Conservation (phyloP, 35 echinoderm and acorn worm species). For the Lytechinus pictus region DNA sequence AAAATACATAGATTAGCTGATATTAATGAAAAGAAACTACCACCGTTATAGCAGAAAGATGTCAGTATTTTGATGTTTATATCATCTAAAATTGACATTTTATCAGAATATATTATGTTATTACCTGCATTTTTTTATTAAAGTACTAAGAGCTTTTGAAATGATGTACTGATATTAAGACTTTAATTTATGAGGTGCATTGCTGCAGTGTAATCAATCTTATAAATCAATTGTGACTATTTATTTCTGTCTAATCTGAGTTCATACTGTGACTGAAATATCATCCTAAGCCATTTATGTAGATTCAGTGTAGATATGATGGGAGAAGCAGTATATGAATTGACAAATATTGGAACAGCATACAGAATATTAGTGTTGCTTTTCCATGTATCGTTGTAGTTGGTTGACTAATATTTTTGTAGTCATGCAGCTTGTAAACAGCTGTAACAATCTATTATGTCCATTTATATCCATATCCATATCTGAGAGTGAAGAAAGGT, state of each 20-base stretch:
- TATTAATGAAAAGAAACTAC: background rate
- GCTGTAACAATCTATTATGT: too few relatives aligned
- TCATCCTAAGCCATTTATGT: background rate
- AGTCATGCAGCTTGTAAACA: too few relatives aligned
- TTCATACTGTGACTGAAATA: background rate
- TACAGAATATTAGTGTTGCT: too few relatives aligned
- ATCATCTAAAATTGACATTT: background rate
- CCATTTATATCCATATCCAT: too few relatives aligned
- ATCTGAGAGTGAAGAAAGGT: too few relatives aligned
- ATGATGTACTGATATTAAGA: background rate
- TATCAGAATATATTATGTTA: background rate
- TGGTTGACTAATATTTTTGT: too few relatives aligned
- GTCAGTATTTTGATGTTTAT: background rate
- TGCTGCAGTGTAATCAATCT: background rate
- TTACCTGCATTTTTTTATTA: background rate
- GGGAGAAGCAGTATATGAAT: background rate
- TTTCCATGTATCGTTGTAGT: too few relatives aligned
- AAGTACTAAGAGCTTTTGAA: background rate
- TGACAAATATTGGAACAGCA: background rate
- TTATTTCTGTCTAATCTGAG: background rate
- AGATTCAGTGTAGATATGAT: background rate
- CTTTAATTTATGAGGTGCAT: background rate
- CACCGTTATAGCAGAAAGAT: background rate
- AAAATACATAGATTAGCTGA: too few relatives aligned
- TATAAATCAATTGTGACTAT: background rate